Evolutionary conservation across 2,113 vertebrate genomes (phyloP), one percentile per base, ranked within the genome.

Genomic region (Dasyprocta punctata): DNA sequence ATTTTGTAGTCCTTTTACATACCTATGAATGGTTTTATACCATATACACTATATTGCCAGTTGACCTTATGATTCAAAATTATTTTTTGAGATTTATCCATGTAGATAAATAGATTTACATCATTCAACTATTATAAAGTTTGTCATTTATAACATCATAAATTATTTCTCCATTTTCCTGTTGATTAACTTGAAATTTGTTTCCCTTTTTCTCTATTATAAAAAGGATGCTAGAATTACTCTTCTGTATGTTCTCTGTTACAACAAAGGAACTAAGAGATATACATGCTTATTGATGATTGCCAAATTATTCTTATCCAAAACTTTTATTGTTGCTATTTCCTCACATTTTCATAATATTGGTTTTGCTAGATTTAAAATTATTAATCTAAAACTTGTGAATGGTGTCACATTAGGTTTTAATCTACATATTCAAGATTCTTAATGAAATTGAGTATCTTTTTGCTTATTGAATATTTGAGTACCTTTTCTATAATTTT

Each of bases 131-230:
- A 38, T 58, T 65, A 73, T 30, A n/a, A 52, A 84, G 54, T 77
- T 60, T 82, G 16, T 9, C 20, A 41, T 58, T 77, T 60, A 44
- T 90, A 95, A 86, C 26, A 60, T 49, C 30, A 87, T 71, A 93
- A 93, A 93, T 90, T 90, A 95, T 93, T 67, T 90, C 63, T 90
- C 63, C 38, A 95, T 87, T 93, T 95, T 90, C 65, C 94, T 77
- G 58, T 63, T 90, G 90, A 77, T 93, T 69, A 89, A 89, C 61
- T 85, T 69, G 73, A 91, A 85, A 95, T 81, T 92, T 90, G 65
- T 93, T 95, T 93, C 65, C 82, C 75, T 93, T 86, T 95, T 84
- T 86, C 90, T 93, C 75, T 67, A 65, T 90, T 90, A 77, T 22
- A 82, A 86, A 90, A 90, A 89, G 67, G 47, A 63, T 90, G 33